Conservation (phyloP, 2,888 invertebrate species). For the Drosophila pseudotalamancana region DNA sequence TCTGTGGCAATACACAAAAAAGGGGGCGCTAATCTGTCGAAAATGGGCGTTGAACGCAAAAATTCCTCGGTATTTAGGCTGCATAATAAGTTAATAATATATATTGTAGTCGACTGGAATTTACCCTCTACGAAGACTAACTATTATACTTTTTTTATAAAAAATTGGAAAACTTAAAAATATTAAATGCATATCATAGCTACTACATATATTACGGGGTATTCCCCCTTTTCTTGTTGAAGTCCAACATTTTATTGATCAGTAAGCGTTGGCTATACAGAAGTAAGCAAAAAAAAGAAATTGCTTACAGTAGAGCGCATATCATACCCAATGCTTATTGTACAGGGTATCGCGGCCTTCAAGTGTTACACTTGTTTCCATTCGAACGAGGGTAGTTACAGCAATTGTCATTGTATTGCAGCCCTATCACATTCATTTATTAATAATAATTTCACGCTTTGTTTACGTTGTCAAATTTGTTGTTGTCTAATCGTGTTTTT, state of each 20-base stretch:
- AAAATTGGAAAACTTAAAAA: too few species aligned
- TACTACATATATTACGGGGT: too few species aligned
- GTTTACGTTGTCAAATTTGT: conserved; percentile 68
- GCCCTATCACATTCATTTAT: conserved; percentile 54
- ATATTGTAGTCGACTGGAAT: not conserved
- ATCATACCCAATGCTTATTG: not conserved
- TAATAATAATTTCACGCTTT: conserved; percentile 80
- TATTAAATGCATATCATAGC: too few species aligned
- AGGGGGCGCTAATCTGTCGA: conserved; percentile 59
- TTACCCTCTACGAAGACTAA: conserved; percentile 1
- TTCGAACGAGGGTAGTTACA: conserved; percentile 53
- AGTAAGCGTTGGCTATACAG: too few species aligned
- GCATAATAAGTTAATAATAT: not conserved
- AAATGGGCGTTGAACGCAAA: conserved; percentile 78
- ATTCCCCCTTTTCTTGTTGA: too few species aligned
- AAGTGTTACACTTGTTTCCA: conserved; percentile 63
- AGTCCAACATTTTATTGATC: too few species aligned
- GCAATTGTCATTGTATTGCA: conserved; percentile 58
- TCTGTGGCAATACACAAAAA: conserved; percentile 6
- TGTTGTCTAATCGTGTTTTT: conserved; percentile 38
- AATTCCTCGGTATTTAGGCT: conserved; percentile 77
- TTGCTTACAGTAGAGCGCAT: too few species aligned
- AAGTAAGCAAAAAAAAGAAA: too few species aligned
- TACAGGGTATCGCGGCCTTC: conserved; percentile 29
- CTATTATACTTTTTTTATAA: too few species aligned